phyloP scores from a whole-genome alignment of 2,113 vertebrate species.

The Anhinga rufa region DNA sequence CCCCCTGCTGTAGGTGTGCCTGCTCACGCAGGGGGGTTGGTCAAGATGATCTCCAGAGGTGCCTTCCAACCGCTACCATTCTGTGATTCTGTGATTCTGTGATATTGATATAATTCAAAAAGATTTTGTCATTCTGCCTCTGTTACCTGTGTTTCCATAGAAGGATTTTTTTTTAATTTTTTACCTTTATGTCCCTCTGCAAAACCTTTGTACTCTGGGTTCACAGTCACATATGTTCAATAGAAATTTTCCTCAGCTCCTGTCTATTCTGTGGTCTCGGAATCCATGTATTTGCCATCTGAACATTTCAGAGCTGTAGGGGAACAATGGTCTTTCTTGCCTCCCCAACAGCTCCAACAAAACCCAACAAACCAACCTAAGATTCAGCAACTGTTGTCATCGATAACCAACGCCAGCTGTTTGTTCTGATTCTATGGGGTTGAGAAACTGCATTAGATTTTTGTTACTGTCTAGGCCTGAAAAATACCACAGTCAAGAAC shows the following conservation, averaged over 20 bases:
- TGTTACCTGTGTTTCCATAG: not conserved
- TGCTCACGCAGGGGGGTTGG: too few relatives aligned
- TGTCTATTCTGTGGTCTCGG: not conserved
- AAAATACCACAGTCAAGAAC: not conserved
- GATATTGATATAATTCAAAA: not conserved
- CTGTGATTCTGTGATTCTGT: too few relatives aligned
- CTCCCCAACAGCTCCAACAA: not conserved
- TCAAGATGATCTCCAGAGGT: too few relatives aligned
- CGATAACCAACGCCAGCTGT: not conserved
- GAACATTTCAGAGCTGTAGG: not conserved
- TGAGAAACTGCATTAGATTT: not conserved
- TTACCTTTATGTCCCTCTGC: not conserved
- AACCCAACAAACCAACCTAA: not conserved
- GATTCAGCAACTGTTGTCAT: not conserved
- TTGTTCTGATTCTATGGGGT: not conserved
- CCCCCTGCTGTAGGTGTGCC: too few relatives aligned
- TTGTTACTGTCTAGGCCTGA: not conserved
- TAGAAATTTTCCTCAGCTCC: not conserved
- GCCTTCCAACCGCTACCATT: too few relatives aligned
- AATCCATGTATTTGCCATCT: not conserved
- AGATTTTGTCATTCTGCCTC: not conserved
- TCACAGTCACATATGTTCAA: not conserved
- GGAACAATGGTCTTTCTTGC: not conserved
- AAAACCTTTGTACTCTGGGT: not conserved
- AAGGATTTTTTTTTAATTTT: not conserved